phyloP scores from a whole-genome alignment of 2,113 vertebrate genomes.

The Nematolebias whitei region DNA sequence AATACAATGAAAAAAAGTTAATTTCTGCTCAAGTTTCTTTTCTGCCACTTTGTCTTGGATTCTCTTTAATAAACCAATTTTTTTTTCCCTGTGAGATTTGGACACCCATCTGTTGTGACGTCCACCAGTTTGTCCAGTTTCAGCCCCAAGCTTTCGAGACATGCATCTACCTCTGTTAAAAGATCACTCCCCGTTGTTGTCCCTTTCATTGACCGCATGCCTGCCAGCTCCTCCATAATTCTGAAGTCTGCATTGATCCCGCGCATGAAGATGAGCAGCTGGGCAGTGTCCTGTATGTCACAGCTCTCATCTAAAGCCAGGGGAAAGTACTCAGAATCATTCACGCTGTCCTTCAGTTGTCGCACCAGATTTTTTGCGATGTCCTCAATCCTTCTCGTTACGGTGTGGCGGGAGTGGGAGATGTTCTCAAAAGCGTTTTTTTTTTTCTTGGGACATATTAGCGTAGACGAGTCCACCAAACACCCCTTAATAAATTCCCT shows the following conservation, averaged over 20 bases:
- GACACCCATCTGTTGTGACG: constrained; percentile 12
- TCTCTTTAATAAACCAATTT: too few species aligned
- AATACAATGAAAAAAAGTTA: background rate
- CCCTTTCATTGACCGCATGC: too few species aligned
- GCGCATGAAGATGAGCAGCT: too few species aligned
- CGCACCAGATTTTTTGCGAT: background rate
- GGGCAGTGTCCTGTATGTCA: too few species aligned
- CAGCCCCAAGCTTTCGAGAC: constrained; percentile 7
- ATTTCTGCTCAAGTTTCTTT: background rate
- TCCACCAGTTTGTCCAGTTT: constrained; percentile 23
- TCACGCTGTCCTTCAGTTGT: too few species aligned
- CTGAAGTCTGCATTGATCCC: background rate
- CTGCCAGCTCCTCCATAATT: constrained; percentile 1
- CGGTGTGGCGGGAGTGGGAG: background rate
- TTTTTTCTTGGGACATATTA: background rate
- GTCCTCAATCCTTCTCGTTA: background rate
- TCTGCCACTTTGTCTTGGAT: constrained; percentile 2
- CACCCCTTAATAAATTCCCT: background rate
- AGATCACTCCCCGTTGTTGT: background rate
- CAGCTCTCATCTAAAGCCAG: too few species aligned
- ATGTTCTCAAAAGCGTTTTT: background rate
- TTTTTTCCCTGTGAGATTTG: constrained; percentile 5
- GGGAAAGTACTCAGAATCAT: too few species aligned
- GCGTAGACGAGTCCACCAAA: background rate
- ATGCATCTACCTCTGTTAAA: constrained; percentile 16